phyloP scores from a whole-genome alignment of 2,888 invertebrate species.

The Sclerodermus sp. region DNA sequence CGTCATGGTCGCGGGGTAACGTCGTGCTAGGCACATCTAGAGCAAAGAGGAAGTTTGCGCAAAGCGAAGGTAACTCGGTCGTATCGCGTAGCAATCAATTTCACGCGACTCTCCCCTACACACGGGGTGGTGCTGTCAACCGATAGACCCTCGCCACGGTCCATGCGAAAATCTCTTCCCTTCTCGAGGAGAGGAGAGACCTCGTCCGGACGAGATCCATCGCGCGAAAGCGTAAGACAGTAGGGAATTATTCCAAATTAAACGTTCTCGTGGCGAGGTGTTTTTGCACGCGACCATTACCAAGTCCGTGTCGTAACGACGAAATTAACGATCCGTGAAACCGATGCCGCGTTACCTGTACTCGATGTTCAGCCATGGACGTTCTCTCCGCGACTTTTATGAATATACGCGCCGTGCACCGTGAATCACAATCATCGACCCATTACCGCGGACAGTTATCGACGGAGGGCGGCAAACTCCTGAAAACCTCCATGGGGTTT shows the following conservation, averaged over 20 bases:
- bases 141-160: no score
- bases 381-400: background rate
- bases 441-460: background rate
- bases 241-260: slow-evolving; percentile 41
- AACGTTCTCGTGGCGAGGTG: slow-evolving; percentile 31
- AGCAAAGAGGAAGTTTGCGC: no score
- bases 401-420: background rate
- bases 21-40: no score
- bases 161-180: no score
- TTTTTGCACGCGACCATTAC: slow-evolving; percentile 33
- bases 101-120: no score
- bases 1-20: no score
- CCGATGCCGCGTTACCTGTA: slow-evolving; percentile 23
- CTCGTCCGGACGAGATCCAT: background rate
- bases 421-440: background rate
- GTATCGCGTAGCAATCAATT: no score
- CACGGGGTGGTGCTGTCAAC: no score
- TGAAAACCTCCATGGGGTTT: background rate
- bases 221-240: slow-evolving; percentile 18
- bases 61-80: no score
- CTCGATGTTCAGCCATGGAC: slow-evolving; percentile 15
- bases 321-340: slow-evolving; percentile 48
- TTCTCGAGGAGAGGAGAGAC: background rate
- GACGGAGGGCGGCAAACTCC: background rate
- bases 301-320: slow-evolving; percentile 35